Evolutionary conservation across 2,113 vertebrate genomes (phyloP), one percentile per base, ranked within the genome.

Genomic region (Microtus richardsoni): DNA sequence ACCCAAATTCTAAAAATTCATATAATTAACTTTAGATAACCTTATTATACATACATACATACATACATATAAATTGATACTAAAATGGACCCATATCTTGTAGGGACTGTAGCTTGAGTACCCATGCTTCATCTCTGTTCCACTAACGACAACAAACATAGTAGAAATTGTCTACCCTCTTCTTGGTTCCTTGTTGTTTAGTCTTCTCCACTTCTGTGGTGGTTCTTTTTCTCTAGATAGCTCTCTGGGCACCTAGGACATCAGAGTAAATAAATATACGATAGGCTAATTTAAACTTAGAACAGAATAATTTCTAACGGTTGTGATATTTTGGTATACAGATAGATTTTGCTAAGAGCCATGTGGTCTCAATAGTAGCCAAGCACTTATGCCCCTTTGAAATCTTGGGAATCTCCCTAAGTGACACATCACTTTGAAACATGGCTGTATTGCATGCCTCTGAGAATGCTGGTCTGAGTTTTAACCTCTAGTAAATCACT

Each of bases 1-100:
- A 73, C 88, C 39, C 44, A 62, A 33, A 75, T 91, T 88, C 85
- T 71, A 91, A 78, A 85, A 28, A 78, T 30, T 94, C 21, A 52
- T 19, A 33, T 33, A 91, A 86, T 93, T 89, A 79, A 79, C 74
- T 60, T 93, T 80, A 89, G 28, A 17, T 66, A 64, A 79, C 86
- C 28, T 54, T 44, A 44, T 41, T 49, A 11, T 22, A 36, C 10
- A 68, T n/a, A 47, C 4, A 68, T 47, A 30, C 36, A 83, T 41
- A 12, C 58, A 58, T 62, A 10, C 14, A 7, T 47, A 52, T 39
- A 49, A 14, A 68, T 88, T 22, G 33, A 70, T 83, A 28, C 26
- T 86, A 78, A 52, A 52, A 83, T 89, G 12, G 21, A 77, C n/a
- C 10, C 41, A 21, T 39, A 70, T 84, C 19, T 92, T 70, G 11